phyloP scores from a whole-genome alignment of 2,113 vertebrate species.

The Parus major region DNA sequence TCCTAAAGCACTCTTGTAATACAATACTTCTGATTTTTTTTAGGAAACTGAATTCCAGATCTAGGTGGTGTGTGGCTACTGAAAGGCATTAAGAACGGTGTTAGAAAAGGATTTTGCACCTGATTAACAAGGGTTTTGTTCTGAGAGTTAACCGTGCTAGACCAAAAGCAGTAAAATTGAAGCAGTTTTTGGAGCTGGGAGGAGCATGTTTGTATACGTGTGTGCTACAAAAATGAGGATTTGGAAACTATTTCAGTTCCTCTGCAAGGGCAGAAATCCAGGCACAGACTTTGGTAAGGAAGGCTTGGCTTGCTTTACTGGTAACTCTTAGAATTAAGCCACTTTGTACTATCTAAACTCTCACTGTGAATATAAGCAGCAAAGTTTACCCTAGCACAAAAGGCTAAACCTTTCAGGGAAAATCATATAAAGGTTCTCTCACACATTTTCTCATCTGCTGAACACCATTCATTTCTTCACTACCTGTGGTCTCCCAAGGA shows the following conservation, averaged over 20 bases:
- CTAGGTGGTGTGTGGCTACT: background rate
- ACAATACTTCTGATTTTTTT: background rate
- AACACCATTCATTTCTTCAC: background rate
- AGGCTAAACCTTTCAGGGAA: background rate
- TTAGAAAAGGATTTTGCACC: background rate
- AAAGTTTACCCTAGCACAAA: background rate
- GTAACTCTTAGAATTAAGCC: background rate
- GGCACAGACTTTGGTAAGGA: background rate
- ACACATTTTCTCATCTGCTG: background rate
- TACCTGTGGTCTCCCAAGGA: background rate
- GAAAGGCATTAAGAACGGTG: background rate
- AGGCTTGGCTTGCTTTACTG: background rate
- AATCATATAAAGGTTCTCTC: background rate
- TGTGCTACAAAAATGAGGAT: background rate
- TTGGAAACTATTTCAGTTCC: background rate
- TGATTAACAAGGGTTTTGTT: background rate
- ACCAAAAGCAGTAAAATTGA: background rate
- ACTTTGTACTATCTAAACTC: background rate
- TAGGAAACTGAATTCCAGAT: background rate
- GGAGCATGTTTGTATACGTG: background rate
- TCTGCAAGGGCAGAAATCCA: background rate
- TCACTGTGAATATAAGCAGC: background rate
- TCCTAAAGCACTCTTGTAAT: background rate
- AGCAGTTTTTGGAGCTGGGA: background rate
- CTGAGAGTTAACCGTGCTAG: background rate